Base-by-base conservation (phyloP, 2,888 invertebrate genomes). In the Endotricha flammealis region DNA sequence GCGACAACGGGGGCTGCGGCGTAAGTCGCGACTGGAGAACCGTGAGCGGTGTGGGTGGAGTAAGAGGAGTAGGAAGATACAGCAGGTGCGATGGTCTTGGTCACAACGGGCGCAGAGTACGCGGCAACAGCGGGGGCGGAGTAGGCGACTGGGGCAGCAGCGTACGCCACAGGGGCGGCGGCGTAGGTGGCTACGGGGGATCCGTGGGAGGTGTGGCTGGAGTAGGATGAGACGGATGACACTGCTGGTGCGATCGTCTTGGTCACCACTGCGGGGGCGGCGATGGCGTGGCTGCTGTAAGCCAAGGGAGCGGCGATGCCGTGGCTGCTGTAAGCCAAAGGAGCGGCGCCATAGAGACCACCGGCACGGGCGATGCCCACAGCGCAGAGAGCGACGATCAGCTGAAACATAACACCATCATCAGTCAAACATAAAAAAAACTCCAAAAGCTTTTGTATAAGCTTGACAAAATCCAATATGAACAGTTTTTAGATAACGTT, bases 351-450 rank as follows among this genome's bases (percentile, higher is more conserved):
- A 36, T 72, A 63, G 38, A 90, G 66, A 44, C 87, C 68, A 47
- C 91, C 88, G 49, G 89, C 90, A 59, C 76, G 88, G 66, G 85
- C 90, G 31, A 87, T 75, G 50, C 90, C 89, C 78, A 91, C 71
- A 52, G 87, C 77, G 66, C 90, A 87, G 59, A 88, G 88, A 54
- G 91, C 76, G 46, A 90, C 72, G 68, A 91, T 77, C 57, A 90
- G 67, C 89, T 83, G 65, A 29, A 79, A 73, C 28, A 20, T 27
- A 22, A 46, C 32, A 29, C 4, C 4, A 16, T 16, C 16, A 6
- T 16, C 6, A 16, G 4, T 16, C 16, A 16, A 16, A 16, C 6
- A 16, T 16, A 6, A 16, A 16, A 16, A 16, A 16, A 16, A 16
- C 16, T n/a, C n/a, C n/a, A n/a, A n/a, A n/a, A n/a, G n/a, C n/a